Evolutionary conservation across 2,888 invertebrate genomes (phyloP), one percentile per base, ranked within the genome.

Genomic region (Keiferia lycopersicella): DNA sequence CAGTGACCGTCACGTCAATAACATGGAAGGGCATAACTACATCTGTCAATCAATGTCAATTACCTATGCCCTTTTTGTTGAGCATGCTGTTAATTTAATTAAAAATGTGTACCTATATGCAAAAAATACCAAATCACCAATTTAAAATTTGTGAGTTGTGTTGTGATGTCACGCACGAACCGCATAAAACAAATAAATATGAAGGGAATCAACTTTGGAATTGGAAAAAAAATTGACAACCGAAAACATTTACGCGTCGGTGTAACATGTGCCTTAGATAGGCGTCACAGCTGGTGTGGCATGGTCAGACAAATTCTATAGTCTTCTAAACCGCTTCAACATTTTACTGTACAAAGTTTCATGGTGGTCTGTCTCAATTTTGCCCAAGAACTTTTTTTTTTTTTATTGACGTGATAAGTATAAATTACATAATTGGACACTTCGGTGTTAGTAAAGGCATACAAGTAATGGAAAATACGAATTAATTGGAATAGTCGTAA

Each of bases 241-340:
- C 34, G 20, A 22, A n/a, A 39, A 61, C 30, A 48, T 61, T 50
- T 51, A 75, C 77, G 56, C 34, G 38, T 67, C 75, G 78, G 82
- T 85, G 81, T 85, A 68, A 83, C 66, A 71, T 61, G 62, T 64
- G 62, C 59, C 64, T 66, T 26, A 34, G 75, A 75, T 20, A 22
- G 2, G 34, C 22, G 12, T 41, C 59, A 60, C 59, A 41, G 22
- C n/a, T n/a, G n/a, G n/a, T n/a, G n/a, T n/a, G n/a, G n/a, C 59
- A 45, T 56, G 56, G 30, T 10, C 26, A 53, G 61, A 34, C 48
- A 61, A 73, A 71, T 78, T 85, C 86, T 84, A 87, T 80, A 83
- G 84, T 68, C 70, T 64, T 73, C 80, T 82, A 83, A 83, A 81
- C 78, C 77, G 76, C 71, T 73, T 72, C 68, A 72, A 61, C 57